A percentile compares a stretch with the other conserved stretches of the same genome.
Conservation (phyloP, 2,888 invertebrate genomes). For the Drosophila yooni region DNA sequence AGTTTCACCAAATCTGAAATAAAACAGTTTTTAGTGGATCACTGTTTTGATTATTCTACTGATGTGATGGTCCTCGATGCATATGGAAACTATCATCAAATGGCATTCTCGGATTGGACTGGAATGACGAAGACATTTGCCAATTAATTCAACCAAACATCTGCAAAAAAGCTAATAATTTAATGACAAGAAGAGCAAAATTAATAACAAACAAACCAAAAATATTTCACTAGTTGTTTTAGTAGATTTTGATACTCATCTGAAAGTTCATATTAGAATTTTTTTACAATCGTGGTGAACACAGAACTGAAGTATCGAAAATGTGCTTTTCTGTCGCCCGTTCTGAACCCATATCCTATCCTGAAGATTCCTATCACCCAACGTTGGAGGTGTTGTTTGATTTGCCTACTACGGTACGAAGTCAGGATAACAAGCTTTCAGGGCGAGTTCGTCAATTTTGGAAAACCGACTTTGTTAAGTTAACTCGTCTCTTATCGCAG, state of each 20-base stretch:
- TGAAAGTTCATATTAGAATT: background rate
- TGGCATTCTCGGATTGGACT: background rate
- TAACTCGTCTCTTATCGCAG: too few relatives aligned
- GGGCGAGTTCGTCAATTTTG: too few relatives aligned
- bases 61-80: slow-evolving; percentile 1
- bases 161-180: background rate
- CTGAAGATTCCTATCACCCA: too few relatives aligned
- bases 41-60: background rate
- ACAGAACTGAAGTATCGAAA: background rate
- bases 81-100: background rate
- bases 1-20: rapidly evolving
- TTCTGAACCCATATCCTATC: too few relatives aligned
- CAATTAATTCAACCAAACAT: background rate
- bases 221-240: background rate
- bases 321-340: background rate
- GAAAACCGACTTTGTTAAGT: too few relatives aligned
- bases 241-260: background rate
- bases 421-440: too few relatives aligned
- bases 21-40: rapidly evolving
- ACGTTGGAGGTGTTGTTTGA: too few relatives aligned
- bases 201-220: background rate
- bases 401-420: too few relatives aligned
- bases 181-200: background rate
- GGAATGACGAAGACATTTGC: background rate
- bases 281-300: background rate